A percentile compares a stretch with the other conserved stretches of the same genome.
Conservation (phyloP, 2,888 invertebrate genomes). For the Acrocera orbiculus region DNA sequence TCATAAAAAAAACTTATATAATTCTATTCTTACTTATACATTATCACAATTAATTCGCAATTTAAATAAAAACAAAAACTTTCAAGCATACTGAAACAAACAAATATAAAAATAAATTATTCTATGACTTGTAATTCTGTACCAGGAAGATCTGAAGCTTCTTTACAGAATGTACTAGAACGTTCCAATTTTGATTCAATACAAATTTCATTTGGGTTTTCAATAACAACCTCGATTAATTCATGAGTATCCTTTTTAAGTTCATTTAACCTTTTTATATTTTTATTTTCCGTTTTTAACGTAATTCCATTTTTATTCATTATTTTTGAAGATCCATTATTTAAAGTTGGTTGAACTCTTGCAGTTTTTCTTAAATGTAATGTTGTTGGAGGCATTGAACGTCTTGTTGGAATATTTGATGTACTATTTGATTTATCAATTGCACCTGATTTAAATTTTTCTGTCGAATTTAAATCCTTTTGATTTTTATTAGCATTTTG, state of each 20-base stretch:
- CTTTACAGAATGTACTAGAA: constrained; percentile 32
- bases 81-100: no score
- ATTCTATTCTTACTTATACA: no score
- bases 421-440: constrained; percentile 11
- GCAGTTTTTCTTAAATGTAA: constrained; percentile 12
- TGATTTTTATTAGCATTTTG: constrained; percentile 10
- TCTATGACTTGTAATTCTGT: constrained; percentile 29
- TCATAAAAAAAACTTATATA: no score
- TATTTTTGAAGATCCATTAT: not conserved
- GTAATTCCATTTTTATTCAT: not conserved
- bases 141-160: constrained; percentile 25
- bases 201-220: constrained; percentile 15
- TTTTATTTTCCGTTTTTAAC: constrained; percentile 1
- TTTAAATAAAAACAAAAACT: no score
- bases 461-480: not conserved
- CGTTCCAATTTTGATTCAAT: constrained; percentile 27
- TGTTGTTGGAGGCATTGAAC: constrained; percentile 15
- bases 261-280: not conserved
- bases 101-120: no score
- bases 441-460: not conserved
- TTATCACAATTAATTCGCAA: no score
- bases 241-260: no score
- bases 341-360: constrained; percentile 2
- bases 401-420: constrained; percentile 28
- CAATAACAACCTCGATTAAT: constrained; percentile 23